Evolutionary conservation across 2,888 invertebrate species (phyloP).

Genomic region (Tetrapedia diversipes): DNA sequence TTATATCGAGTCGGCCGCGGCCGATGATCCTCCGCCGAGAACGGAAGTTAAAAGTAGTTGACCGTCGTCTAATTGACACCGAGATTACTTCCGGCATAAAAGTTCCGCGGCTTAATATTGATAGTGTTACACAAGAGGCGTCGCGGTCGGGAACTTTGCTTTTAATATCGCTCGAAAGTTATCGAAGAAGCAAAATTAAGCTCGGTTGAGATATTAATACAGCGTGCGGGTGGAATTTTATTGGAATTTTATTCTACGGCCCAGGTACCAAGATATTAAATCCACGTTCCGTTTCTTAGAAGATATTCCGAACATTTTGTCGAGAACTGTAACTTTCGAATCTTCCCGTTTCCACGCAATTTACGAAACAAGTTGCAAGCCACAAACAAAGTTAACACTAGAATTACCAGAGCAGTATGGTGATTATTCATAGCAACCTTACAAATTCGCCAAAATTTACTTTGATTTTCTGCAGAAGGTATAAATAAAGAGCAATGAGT

Average conservation of each 20-base stretch:
- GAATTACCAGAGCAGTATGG: too few relatives aligned
- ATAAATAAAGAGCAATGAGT: too few relatives aligned
- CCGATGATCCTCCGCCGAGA: constrained; percentile 23
- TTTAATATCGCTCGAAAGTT: constrained; percentile 10
- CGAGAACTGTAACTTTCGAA: too few relatives aligned
- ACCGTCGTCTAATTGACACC: constrained; percentile 35
- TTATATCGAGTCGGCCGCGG: constrained; percentile 22
- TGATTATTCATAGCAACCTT: too few relatives aligned
- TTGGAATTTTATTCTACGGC: not conserved
- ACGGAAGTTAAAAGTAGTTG: constrained; percentile 46
- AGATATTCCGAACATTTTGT: too few relatives aligned
- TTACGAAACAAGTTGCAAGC: too few relatives aligned
- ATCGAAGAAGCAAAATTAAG: not conserved
- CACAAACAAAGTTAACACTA: too few relatives aligned
- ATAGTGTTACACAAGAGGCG: not conserved
- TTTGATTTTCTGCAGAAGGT: too few relatives aligned
- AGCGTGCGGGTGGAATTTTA: not conserved
- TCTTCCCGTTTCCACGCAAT: too few relatives aligned
- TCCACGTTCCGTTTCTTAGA: too few relatives aligned
- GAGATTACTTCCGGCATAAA: constrained; percentile 35
- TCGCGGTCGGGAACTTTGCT: not conserved
- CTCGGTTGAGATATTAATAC: not conserved
- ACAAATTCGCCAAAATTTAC: too few relatives aligned
- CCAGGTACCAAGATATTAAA: not conserved
- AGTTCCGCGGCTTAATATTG: constrained; percentile 43